Base-by-base conservation (phyloP, 2,113 vertebrate species). In the Podilymbus podiceps region DNA sequence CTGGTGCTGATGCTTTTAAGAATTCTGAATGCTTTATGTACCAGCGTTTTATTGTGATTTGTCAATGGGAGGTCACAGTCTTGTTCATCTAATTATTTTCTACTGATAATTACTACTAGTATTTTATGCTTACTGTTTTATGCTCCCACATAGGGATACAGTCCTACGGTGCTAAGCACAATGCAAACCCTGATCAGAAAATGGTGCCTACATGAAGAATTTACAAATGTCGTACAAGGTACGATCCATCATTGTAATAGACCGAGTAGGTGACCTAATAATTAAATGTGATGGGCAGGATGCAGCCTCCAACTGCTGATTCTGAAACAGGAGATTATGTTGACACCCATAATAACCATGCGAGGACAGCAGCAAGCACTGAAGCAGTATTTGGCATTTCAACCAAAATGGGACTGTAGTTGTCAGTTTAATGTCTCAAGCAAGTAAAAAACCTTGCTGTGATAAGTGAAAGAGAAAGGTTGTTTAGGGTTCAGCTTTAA, bases 61-160 rank as follows among this genome's bases (percentile, higher is more conserved):
- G 89, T 91, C 77, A 46, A 91, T 89, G 71, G 91, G 93, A 96
- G 96, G 93, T 94, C 85, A 46, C 66, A 85, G 66, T 85, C 81
- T 82, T 88, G 84, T 91, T 82, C 69, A 27, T 93, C 91, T 96
- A 89, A 96, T 96, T 94, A 79, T 93, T 94, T 95, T 91, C 94
- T 79, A 4, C 81, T 96, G 87, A 82, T 94, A 96, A 95, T 97
- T 96, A 89, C 87, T 89, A 52, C 88, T 94, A 68, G 74, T 96
- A 79, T 85, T 91, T 96, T 88, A 88, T 76, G 66, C 87, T 85
- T 89, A 64, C 73, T 92, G 60, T 91, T 96, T 94, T 87, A 87
- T 89, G 87, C 49, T 79, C 6, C 89, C 88, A 89, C 87, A 69
- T 55, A 85, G 84, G 89, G 94, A 35, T 27, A 28, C 77, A 85